Conservation (phyloP, 2,113 vertebrate species). For the Corynorhinus townsendii region DNA sequence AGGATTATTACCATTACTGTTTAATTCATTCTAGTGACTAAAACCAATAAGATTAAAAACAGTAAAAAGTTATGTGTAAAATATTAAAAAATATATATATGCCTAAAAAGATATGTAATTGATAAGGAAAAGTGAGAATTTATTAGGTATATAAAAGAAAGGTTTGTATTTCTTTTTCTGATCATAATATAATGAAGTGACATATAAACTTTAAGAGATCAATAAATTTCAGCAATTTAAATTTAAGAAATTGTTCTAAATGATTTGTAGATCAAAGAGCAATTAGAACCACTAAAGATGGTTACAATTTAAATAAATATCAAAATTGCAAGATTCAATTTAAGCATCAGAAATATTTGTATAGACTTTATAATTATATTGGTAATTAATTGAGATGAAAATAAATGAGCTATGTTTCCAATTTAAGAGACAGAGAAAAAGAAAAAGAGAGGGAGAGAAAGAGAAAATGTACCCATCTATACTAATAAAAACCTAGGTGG, state of each 20-base stretch:
- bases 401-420: background rate
- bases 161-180: background rate
- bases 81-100: background rate
- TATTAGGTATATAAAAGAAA: background rate
- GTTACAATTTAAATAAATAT: background rate
- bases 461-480: background rate
- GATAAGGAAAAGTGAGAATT: background rate
- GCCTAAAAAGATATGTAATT: background rate
- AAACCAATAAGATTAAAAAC: background rate
- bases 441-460: background rate
- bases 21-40: background rate
- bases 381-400: background rate
- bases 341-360: background rate
- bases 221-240: background rate
- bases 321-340: background rate
- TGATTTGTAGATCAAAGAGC: background rate
- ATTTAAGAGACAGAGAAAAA: background rate
- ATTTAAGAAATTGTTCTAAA: background rate
- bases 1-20: background rate
- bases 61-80: background rate
- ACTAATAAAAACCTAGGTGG: too few relatives aligned
- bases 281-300: background rate
- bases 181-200: background rate
- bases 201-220: background rate
- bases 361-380: background rate